These are phyloP conservation scores for Drosophila kuntzei DNA, from an alignment of 2,888 invertebrate species.

Conservation along the genomic window DNA sequence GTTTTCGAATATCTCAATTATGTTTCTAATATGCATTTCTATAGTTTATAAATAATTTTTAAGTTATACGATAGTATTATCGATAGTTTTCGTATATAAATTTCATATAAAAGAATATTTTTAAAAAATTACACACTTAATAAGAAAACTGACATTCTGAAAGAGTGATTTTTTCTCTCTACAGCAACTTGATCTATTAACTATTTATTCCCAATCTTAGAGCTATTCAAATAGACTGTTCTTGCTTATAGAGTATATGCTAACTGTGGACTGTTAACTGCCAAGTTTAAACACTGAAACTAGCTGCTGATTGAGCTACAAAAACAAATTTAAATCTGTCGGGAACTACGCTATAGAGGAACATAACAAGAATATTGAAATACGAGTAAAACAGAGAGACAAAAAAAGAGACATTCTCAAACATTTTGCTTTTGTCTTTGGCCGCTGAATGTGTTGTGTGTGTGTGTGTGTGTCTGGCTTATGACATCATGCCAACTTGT, in stretches of 20 bases:
- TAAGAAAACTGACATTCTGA: too few relatives aligned
- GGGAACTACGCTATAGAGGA: background rate
- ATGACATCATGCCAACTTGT: constrained; percentile 72
- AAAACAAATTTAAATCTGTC: background rate
- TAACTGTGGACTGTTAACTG: background rate
- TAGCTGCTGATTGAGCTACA: constrained; percentile 9
- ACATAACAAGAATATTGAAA: constrained; percentile 28
- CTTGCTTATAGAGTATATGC: background rate
- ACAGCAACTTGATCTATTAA: too few relatives aligned
- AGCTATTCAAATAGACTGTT: background rate
- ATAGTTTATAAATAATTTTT: too few relatives aligned
- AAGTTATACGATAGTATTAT: too few relatives aligned
- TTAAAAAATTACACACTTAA: too few relatives aligned
- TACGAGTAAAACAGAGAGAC: constrained; percentile 10
- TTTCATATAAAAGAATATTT: too few relatives aligned
- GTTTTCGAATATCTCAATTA: too few relatives aligned
- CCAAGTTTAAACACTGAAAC: constrained; percentile 6
- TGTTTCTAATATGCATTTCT: too few relatives aligned
- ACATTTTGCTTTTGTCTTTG: constrained; percentile 39
- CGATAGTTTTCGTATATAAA: too few relatives aligned
- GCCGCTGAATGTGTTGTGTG: constrained; percentile 8
- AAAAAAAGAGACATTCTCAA: constrained; percentile 18
- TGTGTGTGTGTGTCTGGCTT: constrained; percentile 47
- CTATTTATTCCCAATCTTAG: background rate
- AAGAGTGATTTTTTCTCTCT: too few relatives aligned